Evolutionary conservation across 1,140 invertebrate genomes (phyloP).

Genomic region (Monomorium pharaonis): DNA sequence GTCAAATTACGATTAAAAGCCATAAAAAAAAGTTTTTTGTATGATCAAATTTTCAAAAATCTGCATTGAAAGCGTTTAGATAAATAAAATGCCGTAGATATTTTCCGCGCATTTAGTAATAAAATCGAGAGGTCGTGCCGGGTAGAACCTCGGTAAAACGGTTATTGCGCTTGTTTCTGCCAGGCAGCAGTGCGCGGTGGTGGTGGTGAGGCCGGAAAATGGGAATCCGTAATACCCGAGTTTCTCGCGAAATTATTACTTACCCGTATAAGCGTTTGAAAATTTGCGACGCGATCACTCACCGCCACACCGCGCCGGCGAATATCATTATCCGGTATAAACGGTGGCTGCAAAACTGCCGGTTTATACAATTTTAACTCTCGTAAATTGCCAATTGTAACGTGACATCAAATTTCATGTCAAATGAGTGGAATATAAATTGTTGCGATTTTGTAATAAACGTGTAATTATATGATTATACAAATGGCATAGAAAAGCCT

Average conservation of each 20-base stretch:
- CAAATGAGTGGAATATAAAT: constrained; percentile 29
- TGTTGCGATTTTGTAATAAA: constrained; percentile 30
- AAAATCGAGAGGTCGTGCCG: constrained; percentile 50
- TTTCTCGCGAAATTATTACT: constrained; percentile 46
- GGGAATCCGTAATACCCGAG: constrained; percentile 31
- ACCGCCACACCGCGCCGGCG: not conserved
- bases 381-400: constrained; percentile 35
- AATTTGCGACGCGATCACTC: constrained; percentile 30
- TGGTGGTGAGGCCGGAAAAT: constrained; percentile 14
- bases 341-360: constrained; percentile 20
- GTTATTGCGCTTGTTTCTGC: constrained; percentile 50
- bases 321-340: constrained; percentile 49
- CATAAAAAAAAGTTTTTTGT: no score
- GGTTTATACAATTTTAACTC: constrained; percentile 37
- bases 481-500: constrained; percentile 26
- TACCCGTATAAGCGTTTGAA: constrained; percentile 40
- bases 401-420: constrained; percentile 26
- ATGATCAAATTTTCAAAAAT: no score
- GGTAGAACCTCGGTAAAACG: not conserved
- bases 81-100: not conserved
- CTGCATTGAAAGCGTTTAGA: no score
- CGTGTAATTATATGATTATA: constrained; percentile 12
- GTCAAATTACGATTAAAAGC: no score
- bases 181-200: not conserved
- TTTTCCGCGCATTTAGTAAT: constrained; percentile 36